Percentiles rank a stretch among this genome's conserved stretches.
Evolutionary conservation across 2,113 vertebrate genomes (phyloP).

Genomic region (Poeciliopsis prolifica): DNA sequence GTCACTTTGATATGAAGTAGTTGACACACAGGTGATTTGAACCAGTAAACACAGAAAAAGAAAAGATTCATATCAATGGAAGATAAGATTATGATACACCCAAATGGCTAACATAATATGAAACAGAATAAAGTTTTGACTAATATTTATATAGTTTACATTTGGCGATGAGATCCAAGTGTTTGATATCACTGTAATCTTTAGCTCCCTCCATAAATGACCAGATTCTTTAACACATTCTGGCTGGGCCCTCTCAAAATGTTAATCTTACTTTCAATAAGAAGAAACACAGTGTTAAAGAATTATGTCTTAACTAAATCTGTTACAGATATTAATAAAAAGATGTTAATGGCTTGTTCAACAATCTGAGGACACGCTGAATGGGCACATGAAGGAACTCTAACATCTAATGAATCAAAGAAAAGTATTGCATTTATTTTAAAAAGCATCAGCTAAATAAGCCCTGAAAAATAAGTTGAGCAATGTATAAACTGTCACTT

Average conservation of each 20-base stretch:
- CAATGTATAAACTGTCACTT: constrained; percentile 60
- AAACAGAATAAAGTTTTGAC: no score
- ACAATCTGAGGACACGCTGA: constrained; percentile 22
- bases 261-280: not conserved
- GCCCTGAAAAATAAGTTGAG: constrained; percentile 61
- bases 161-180: no score
- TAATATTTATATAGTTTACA: no score
- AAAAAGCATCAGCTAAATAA: constrained; percentile 75
- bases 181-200: no score
- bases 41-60: no score
- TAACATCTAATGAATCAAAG: constrained; percentile 33
- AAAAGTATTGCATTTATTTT: constrained; percentile 60
- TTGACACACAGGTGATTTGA: no score
- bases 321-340: not conserved
- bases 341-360: not conserved
- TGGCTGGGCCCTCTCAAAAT: not conserved
- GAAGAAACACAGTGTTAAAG: not conserved
- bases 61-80: no score
- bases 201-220: not conserved
- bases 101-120: no score
- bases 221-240: not conserved
- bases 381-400: constrained; percentile 10
- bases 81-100: no score
- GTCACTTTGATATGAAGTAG: no score
- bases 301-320: no score